A percentile compares a stretch with the other conserved stretches of the same genome.
phyloP scores from a whole-genome alignment of 2,888 invertebrate genomes.

The Drosophila picticornis region DNA sequence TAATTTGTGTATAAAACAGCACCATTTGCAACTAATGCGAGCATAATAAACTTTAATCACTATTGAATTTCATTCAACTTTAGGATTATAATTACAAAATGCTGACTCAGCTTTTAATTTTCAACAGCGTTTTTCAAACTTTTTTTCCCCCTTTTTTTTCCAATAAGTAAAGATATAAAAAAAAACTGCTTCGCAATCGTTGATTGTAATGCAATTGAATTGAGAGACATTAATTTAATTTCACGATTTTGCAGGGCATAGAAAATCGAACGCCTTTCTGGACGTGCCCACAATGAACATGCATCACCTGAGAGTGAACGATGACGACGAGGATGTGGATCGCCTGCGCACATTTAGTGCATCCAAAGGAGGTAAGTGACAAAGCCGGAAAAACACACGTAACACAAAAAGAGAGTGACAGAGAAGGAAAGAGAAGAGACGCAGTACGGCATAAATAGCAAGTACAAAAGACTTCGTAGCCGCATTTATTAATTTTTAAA shows the following conservation, averaged over 20 bases:
- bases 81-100: background rate
- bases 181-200: conserved; percentile 6
- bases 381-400: background rate
- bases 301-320: conserved; percentile 85
- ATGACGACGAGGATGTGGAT: conserved; percentile 93
- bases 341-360: conserved; percentile 96
- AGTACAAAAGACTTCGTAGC: conserved; percentile 38
- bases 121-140: background rate
- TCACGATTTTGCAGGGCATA: conserved; percentile 85
- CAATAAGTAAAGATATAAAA: background rate
- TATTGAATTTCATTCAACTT: background rate
- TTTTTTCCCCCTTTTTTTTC: background rate
- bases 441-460: background rate
- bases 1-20: background rate
- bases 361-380: conserved; percentile 92
- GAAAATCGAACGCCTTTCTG: conserved; percentile 89
- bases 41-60: background rate
- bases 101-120: background rate
- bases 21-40: background rate
- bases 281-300: conserved; percentile 87
- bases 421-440: no score
- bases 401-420: background rate
- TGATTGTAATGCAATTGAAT: conserved; percentile 42
- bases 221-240: conserved; percentile 25
- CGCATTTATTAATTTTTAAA: conserved; percentile 69